These are phyloP conservation scores for Daphoenositta chrysoptera DNA, from an alignment of 2,113 vertebrate genomes.

Conservation along the genomic window DNA sequence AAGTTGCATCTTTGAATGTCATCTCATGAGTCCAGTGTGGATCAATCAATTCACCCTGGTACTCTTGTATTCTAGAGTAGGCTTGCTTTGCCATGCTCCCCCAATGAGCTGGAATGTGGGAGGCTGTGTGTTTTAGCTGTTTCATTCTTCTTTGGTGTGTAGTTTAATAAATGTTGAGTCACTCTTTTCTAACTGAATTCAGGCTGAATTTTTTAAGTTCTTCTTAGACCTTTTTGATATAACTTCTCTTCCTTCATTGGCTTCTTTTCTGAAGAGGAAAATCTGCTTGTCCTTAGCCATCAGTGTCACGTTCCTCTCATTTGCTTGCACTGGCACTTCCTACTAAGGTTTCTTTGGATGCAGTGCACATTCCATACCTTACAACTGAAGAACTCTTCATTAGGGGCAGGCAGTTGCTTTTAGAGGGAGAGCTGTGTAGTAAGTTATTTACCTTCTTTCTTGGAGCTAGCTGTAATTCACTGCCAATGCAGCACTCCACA, in stretches of 20 bases:
- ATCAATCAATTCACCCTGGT: neutral
- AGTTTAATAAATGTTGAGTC: neutral
- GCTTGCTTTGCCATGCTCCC: neutral
- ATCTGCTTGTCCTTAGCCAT: neutral
- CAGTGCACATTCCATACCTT: neutral
- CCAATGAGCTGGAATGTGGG: neutral
- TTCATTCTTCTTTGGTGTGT: neutral
- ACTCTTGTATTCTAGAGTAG: neutral
- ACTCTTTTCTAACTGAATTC: neutral
- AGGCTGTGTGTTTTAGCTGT: neutral
- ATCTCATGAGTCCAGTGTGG: neutral
- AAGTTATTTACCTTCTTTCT: neutral
- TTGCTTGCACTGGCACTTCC: neutral
- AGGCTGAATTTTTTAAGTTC: neutral
- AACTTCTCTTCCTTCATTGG: neutral
- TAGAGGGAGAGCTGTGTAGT: neutral
- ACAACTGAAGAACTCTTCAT: neutral
- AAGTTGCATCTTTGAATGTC: neutral
- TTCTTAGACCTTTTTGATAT: neutral
- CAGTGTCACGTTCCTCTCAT: neutral
- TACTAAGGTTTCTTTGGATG: neutral
- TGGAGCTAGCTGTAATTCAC: neutral
- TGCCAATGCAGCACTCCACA: neutral
- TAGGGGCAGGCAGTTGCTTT: neutral
- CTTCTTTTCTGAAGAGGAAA: neutral